These are phyloP conservation scores for Hydractinia echinata DNA, from an alignment of 30 jellyfish, hydroid and myxozoan genomes.

Conservation along the genomic window DNA sequence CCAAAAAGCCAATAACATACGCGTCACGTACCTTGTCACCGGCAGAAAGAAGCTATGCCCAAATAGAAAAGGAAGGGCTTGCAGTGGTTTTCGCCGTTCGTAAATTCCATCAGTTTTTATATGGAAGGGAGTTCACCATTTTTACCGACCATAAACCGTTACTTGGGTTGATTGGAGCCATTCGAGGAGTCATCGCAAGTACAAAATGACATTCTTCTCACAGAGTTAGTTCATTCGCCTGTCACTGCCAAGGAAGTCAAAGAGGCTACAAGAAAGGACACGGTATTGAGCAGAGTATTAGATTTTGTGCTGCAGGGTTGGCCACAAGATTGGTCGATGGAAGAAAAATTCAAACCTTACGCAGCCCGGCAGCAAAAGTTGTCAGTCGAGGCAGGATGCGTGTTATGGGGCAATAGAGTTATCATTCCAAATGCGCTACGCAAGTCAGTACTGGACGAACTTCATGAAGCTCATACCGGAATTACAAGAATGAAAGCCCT, in stretches of 20 bases:
- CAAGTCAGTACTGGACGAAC: not conserved
- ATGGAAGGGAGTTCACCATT: constrained; percentile 30
- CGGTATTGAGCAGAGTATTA: constrained; percentile 16
- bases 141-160: constrained; percentile 46
- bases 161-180: too few species aligned
- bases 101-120: constrained; percentile 51
- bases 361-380: not conserved
- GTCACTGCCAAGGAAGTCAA: constrained; percentile 24
- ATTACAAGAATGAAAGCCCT: constrained; percentile 1
- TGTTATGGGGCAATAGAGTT: not conserved
- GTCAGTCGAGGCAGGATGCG: constrained; percentile 9
- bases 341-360: not conserved
- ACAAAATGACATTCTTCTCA: too few species aligned
- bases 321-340: constrained; percentile 13
- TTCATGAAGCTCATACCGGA: constrained; percentile 1
- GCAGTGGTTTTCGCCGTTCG: constrained; percentile 44
- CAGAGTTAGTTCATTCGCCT: constrained; percentile 13
- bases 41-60: constrained; percentile 38
- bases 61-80: constrained; percentile 45
- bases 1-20: constrained; percentile 20
- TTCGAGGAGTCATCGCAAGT: not conserved
- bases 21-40: constrained; percentile 36
- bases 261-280: constrained; percentile 19
- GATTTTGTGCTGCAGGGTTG: constrained; percentile 14
- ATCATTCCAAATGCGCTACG: not conserved